Percentiles rank a stretch among this genome's conserved stretches.
Evolutionary conservation across 2,797 vertebrate species (phyloP).

Genomic region (Psittacula derbiana): DNA sequence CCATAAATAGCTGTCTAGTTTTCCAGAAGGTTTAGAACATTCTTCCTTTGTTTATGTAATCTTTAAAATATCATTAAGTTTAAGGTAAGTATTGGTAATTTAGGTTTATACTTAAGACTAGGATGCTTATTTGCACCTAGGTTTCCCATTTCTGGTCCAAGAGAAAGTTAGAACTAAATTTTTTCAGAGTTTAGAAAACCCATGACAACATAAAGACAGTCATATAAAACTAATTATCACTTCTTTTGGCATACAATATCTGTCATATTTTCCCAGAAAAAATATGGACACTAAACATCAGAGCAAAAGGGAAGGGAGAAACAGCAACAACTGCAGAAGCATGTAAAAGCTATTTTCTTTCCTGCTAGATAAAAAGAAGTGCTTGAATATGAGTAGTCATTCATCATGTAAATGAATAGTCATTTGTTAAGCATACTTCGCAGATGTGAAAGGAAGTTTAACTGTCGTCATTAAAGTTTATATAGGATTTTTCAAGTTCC

Average conservation of each 20-base stretch:
- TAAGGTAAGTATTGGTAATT: background rate
- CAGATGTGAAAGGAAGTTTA: slow-evolving; percentile 46
- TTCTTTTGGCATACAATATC: slow-evolving; percentile 60
- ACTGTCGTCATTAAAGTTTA: slow-evolving; percentile 59
- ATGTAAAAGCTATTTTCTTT: slow-evolving; percentile 67
- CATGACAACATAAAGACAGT: slow-evolving; percentile 66
- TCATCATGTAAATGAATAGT: slow-evolving; percentile 72
- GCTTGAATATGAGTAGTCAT: slow-evolving; percentile 68
- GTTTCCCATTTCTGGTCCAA: background rate
- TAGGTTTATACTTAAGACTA: background rate
- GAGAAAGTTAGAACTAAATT: background rate
- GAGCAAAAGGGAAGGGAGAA: slow-evolving; percentile 39
- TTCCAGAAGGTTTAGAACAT: background rate
- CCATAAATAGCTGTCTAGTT: background rate
- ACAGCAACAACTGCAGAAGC: slow-evolving; percentile 55
- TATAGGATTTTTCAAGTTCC: background rate
- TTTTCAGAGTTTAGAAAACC: slow-evolving; percentile 56
- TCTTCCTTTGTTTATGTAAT: background rate
- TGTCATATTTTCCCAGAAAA: slow-evolving; percentile 69
- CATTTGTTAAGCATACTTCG: slow-evolving; percentile 65
- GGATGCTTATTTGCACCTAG: background rate
- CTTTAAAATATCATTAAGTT: background rate
- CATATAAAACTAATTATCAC: slow-evolving; percentile 73
- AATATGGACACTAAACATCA: slow-evolving; percentile 54
- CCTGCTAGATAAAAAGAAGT: slow-evolving; percentile 70